Evolutionary conservation across 2,888 invertebrate genomes (phyloP), one percentile per base, ranked within the genome.

Genomic region (Villa cingulata): DNA sequence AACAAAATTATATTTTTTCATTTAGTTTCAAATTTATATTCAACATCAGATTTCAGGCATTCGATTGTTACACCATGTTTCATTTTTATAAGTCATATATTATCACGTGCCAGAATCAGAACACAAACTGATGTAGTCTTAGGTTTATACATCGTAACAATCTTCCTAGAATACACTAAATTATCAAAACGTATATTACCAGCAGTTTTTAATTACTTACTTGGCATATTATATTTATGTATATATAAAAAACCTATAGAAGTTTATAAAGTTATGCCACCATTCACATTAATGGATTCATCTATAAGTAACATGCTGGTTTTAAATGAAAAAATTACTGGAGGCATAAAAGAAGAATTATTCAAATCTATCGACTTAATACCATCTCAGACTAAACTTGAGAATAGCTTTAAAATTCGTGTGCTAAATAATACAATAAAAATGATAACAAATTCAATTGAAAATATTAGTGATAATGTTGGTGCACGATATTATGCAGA

Each of bases 21-120:
- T 53, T 75, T 89, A 4, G 60, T 65, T n/a, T 80, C 85, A 9
- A 66, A 84, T 39, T 63, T 95, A 46, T 96, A 86, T 68, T 86
- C 94, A 1, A 83, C 91, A 0, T 91, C 94, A 0, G 95, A 96
- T 69, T 89, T 84, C 63, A 74, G 82, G 37, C 95, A 96, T 74
- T 82, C 83, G 1, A 78, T 95, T 4, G 83, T 85, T n/a, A 88
- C 88, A 15, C 91, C 92, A n/a, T 72, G 74, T 56, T 72, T 86
- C 56, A 72, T 87, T 53, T 88, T 92, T 57, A 86, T 94, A 70
- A 78, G 83, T 37, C 83, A 90, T 64, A 83, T 92, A 59, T 65
- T 89, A 56, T 72, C 74, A 3, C 71, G 72, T 56, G 77, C 81
- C 45, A 75, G 73, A 55, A 76, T 86, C 18, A 76, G 72, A 56